Evolutionary conservation across 2,888 invertebrate genomes (phyloP).

Genomic region (Drosophila leonis): DNA sequence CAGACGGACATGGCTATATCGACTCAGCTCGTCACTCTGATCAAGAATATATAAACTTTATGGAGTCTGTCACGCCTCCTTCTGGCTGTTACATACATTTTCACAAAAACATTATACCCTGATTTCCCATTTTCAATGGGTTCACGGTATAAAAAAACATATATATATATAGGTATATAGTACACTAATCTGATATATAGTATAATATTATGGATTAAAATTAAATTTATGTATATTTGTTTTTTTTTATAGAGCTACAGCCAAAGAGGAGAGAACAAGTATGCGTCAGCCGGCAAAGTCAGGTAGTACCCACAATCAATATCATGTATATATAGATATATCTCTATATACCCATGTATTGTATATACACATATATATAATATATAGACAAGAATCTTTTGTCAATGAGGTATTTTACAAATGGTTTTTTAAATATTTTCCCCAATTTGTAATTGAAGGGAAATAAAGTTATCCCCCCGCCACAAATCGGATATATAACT

Average conservation of each 20-base stretch:
- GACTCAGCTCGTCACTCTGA: too few species aligned
- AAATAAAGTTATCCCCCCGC: constrained; percentile 8
- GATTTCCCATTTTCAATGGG: too few species aligned
- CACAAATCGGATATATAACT: neutral
- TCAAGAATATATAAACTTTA: too few species aligned
- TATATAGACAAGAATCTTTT: neutral
- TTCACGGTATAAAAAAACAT: too few species aligned
- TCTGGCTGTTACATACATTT: too few species aligned
- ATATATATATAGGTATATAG: neutral
- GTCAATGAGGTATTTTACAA: constrained; percentile 3
- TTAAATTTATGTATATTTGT: neutral
- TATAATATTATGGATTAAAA: neutral
- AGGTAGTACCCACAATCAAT: neutral
- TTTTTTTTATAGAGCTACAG: neutral
- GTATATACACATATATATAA: neutral
- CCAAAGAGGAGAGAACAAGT: neutral
- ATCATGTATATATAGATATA: neutral
- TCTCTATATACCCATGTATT: neutral
- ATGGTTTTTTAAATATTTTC: neutral
- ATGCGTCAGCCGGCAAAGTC: neutral
- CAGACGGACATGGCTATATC: too few species aligned
- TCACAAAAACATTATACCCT: too few species aligned
- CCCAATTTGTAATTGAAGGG: constrained; percentile 2
- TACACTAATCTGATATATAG: neutral
- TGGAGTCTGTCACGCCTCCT: too few species aligned